A percentile compares a stretch with the other conserved stretches of the same genome.
These are phyloP conservation scores for Nycticebus coucang DNA, from an alignment of 2,113 vertebrate species.

Conservation along the genomic window DNA sequence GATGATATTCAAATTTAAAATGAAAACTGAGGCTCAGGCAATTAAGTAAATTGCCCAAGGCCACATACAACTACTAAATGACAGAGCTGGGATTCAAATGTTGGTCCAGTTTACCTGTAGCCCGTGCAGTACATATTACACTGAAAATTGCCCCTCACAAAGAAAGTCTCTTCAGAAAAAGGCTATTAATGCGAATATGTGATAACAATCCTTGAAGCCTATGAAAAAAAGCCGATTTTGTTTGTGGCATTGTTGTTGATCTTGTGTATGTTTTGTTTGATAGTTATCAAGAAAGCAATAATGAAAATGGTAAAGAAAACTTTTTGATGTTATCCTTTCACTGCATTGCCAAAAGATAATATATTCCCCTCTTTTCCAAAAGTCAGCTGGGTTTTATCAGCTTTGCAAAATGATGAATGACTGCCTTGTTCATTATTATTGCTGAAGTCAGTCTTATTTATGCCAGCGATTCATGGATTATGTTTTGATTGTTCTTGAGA, in stretches of 20 bases:
- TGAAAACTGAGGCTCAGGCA: not conserved
- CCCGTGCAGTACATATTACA: not conserved
- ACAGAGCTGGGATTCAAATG: not conserved
- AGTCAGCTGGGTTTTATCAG: slow-evolving; percentile 83
- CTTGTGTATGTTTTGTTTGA: not conserved
- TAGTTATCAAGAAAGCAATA: slow-evolving; percentile 65
- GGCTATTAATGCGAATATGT: not conserved
- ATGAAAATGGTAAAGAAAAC: slow-evolving; percentile 60
- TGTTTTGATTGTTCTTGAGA: slow-evolving; percentile 87
- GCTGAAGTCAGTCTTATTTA: slow-evolving; percentile 84
- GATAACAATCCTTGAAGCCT: slow-evolving; percentile 36
- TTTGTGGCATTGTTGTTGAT: not conserved
- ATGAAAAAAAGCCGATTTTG: slow-evolving; percentile 20
- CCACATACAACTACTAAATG: not conserved
- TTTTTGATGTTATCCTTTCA: slow-evolving; percentile 64
- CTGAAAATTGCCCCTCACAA: not conserved
- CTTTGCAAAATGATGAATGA: slow-evolving; percentile 86
- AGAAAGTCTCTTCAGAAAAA: not conserved
- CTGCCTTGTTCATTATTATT: slow-evolving; percentile 86
- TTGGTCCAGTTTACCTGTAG: not conserved
- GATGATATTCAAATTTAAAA: not conserved
- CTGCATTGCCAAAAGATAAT: slow-evolving; percentile 70
- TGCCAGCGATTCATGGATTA: slow-evolving; percentile 87
- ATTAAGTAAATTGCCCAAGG: not conserved
- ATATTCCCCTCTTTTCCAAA: slow-evolving; percentile 70